These are phyloP conservation scores for Meriones unguiculatus DNA, from an alignment of 2,113 vertebrate species.

Conservation along the genomic window DNA sequence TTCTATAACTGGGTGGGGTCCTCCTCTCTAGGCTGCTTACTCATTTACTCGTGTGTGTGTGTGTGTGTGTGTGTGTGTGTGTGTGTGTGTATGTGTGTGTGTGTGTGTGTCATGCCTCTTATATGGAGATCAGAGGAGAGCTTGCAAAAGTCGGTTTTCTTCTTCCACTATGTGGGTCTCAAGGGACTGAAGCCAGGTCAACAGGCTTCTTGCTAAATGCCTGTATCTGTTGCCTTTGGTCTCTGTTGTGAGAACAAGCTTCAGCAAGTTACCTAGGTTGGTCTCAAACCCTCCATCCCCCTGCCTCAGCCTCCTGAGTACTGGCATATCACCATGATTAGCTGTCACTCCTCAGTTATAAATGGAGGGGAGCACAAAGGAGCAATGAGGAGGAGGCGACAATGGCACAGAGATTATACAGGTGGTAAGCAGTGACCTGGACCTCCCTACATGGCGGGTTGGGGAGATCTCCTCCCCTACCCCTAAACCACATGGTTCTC, in stretches of 20 bases:
- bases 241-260: background rate
- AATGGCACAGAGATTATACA: fast-evolving
- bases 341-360: no score
- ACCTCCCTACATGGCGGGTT: background rate
- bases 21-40: background rate
- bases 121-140: no score
- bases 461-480: background rate
- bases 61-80: no score
- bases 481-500: background rate
- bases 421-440: background rate
- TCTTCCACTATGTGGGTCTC: background rate
- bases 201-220: background rate
- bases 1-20: background rate
- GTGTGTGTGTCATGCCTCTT: no score
- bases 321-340: background rate
- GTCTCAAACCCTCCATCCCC: background rate
- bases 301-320: background rate
- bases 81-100: no score
- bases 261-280: background rate
- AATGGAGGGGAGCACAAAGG: background rate
- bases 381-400: background rate
- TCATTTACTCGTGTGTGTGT: no score
- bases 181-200: background rate
- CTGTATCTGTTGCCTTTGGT: no score
- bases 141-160: background rate